A percentile compares a stretch with the other conserved stretches of the same genome.
Conservation (phyloP, 2,113 vertebrate genomes). For the Cololabis saira region DNA sequence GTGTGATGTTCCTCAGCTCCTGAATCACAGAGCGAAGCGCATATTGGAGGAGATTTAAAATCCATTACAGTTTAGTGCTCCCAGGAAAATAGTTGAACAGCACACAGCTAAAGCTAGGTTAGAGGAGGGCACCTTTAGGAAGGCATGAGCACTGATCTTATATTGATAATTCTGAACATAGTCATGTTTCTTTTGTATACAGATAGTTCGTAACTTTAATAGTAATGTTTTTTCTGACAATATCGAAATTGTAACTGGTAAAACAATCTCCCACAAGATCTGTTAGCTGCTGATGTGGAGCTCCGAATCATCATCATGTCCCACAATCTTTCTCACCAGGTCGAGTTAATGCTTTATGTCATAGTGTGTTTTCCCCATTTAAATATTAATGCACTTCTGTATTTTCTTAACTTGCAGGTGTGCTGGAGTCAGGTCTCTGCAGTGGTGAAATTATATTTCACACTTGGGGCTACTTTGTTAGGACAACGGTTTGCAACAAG, state of each 20-base stretch:
- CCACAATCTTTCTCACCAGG: background rate
- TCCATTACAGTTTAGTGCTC: constrained; percentile 65
- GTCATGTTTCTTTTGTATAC: constrained; percentile 3
- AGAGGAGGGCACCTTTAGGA: constrained; percentile 23
- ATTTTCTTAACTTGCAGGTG: constrained; percentile 65
- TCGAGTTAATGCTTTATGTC: constrained; percentile 5
- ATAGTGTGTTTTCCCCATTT: constrained; percentile 11
- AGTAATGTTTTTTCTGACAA: no score
- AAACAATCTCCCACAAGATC: constrained; percentile 4
- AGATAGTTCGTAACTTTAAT: no score
- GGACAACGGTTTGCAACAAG: constrained; percentile 58
- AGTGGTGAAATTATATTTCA: constrained; percentile 65
- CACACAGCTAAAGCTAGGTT: constrained; percentile 34
- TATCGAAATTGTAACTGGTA: no score
- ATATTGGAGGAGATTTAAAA: constrained; percentile 71
- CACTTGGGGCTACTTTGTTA: constrained; percentile 58
- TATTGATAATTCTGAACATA: constrained; percentile 27
- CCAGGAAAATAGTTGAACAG: constrained; percentile 58
- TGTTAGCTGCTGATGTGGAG: constrained; percentile 5
- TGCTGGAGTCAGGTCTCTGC: constrained; percentile 64
- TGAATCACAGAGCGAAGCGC: constrained; percentile 59
- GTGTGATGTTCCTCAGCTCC: constrained; percentile 67
- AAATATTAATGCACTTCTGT: constrained; percentile 2
- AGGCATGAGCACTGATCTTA: constrained; percentile 17
- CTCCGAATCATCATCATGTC: constrained; percentile 4